Conservation (phyloP, 2,888 invertebrate genomes). For the Tetanocera ferruginea region DNA sequence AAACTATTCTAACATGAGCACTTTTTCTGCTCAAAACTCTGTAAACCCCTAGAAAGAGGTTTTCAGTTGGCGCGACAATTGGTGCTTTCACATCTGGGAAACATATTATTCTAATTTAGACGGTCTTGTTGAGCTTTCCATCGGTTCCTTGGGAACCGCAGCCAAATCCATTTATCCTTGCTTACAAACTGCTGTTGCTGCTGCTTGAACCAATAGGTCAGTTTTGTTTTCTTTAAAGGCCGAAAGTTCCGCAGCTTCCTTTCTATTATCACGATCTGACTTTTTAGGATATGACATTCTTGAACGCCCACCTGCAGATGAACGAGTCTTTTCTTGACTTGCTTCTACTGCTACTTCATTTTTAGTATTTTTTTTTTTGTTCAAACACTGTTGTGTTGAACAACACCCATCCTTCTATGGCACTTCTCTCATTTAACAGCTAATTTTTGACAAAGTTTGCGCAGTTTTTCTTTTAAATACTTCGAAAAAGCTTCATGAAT, state of each 20-base stretch:
- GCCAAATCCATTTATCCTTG: background rate
- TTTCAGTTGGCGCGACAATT: background rate
- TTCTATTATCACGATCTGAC: slow-evolving; percentile 23
- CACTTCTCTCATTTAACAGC: background rate
- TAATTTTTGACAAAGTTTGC: background rate
- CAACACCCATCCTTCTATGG: background rate
- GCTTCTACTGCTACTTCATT: background rate
- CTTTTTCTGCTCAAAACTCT: no score
- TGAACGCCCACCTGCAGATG: background rate
- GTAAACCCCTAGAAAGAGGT: no score
- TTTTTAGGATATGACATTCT: slow-evolving; percentile 13
- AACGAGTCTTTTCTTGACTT: background rate
- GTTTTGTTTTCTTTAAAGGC: background rate
- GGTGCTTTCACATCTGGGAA: background rate
- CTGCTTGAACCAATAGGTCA: background rate
- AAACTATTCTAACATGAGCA: no score
- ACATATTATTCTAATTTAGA: background rate
- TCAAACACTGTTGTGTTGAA: background rate
- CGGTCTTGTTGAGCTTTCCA: background rate
- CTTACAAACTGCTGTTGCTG: background rate
- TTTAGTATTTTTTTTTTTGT: background rate
- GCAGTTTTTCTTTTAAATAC: background rate
- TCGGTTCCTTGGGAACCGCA: no score
- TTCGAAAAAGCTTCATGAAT: background rate
- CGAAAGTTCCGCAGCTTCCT: slow-evolving; percentile 22